A percentile compares a stretch with the other conserved stretches of the same genome.
These are phyloP conservation scores for Tachypleus tridentatus DNA, from an alignment of 1,140 invertebrate genomes.

Conservation along the genomic window DNA sequence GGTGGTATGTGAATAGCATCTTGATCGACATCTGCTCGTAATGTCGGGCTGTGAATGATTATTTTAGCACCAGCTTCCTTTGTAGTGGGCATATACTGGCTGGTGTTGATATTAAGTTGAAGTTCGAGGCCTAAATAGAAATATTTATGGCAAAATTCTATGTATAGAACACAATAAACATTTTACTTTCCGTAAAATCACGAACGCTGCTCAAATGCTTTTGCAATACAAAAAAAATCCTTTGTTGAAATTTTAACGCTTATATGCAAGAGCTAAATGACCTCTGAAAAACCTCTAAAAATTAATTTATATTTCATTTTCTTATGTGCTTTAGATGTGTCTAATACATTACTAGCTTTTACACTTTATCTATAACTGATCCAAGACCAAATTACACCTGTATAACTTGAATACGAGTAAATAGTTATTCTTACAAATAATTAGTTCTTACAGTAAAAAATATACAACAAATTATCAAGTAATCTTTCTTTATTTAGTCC, in stretches of 20 bases:
- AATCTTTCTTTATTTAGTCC: neutral
- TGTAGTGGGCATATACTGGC: slow-evolving; percentile 31
- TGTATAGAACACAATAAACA: neutral
- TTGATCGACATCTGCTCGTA: slow-evolving; percentile 19
- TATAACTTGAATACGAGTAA: no score
- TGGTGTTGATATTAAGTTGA: slow-evolving; percentile 31
- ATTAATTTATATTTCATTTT: neutral
- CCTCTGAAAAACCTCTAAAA: neutral
- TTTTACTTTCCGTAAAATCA: slow-evolving; percentile 1
- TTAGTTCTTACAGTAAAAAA: no score
- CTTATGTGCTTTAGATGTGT: neutral
- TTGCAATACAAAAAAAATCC: no score
- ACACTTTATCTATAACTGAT: no score
- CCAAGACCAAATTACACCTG: no score
- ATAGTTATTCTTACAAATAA: no score
- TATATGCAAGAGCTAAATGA: no score
- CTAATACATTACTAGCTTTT: no score
- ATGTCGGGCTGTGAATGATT: slow-evolving; percentile 28
- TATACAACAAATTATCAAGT: no score
- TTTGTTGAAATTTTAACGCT: no score
- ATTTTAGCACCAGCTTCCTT: slow-evolving; percentile 30
- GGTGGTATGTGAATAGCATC: slow-evolving; percentile 19
- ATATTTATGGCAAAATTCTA: no score
- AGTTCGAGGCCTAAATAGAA: slow-evolving; percentile 28
- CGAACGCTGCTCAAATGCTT: neutral